Conservation (phyloP, 2,797 vertebrate species). For the Spatula versicolor region DNA sequence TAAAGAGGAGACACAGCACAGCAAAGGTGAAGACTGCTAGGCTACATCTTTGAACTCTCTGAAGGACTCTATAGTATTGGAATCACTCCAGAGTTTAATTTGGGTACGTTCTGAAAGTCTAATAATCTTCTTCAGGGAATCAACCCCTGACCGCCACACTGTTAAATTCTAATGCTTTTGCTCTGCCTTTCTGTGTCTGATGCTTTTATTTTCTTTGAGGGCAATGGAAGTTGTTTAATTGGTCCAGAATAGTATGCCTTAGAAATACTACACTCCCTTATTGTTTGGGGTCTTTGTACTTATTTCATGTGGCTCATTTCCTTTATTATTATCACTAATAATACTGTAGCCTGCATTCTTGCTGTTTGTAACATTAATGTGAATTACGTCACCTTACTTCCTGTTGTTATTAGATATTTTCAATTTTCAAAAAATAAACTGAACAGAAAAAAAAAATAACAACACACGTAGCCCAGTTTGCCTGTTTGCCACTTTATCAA, state of each 20-base stretch:
- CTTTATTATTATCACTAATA: not conserved
- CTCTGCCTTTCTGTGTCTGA: not conserved
- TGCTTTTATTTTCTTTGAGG: not conserved
- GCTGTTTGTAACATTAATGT: not conserved
- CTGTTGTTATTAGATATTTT: not conserved
- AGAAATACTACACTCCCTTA: not conserved
- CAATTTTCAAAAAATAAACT: not conserved
- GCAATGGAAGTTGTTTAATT: not conserved
- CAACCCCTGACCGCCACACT: constrained; percentile 16
- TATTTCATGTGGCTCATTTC: not conserved
- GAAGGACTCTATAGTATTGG: constrained; percentile 27
- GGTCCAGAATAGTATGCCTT: not conserved
- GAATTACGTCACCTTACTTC: not conserved
- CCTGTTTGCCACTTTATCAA: not conserved
- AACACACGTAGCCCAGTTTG: not conserved
- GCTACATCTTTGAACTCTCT: constrained; percentile 34
- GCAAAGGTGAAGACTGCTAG: constrained; percentile 20
- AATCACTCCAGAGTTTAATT: constrained; percentile 39
- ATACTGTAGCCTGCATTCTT: not conserved
- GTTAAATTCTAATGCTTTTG: not conserved
- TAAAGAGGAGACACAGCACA: not conserved
- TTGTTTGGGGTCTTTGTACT: not conserved
- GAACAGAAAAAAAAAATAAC: not conserved
- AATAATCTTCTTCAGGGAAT: constrained; percentile 28
- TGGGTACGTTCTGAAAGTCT: constrained; percentile 24